These are phyloP conservation scores for Tichodroma muraria DNA, from an alignment of 2,113 vertebrate genomes.

Conservation along the genomic window DNA sequence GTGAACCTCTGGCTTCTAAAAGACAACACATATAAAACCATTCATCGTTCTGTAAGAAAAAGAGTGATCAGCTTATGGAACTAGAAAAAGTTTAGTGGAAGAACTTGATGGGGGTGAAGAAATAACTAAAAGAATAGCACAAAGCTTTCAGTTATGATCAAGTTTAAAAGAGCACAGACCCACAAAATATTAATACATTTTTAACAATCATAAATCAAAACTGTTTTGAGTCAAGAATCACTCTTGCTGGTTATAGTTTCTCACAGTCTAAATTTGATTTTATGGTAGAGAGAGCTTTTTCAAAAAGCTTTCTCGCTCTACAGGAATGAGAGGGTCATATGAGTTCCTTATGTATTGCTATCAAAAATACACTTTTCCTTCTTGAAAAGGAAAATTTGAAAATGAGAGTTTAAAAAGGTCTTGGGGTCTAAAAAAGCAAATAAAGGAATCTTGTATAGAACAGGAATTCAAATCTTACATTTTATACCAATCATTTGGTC, in stretches of 20 bases:
- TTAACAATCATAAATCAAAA: not conserved
- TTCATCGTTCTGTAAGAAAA: not conserved
- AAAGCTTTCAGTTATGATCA: not conserved
- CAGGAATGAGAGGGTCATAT: not conserved
- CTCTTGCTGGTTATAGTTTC: not conserved
- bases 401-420: not conserved
- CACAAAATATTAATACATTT: not conserved
- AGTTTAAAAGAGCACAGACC: not conserved
- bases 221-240: not conserved
- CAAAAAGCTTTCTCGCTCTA: not conserved
- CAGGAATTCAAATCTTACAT: not conserved
- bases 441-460: not conserved
- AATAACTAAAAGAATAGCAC: not conserved
- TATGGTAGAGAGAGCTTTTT: not conserved
- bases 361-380: not conserved
- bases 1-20: not conserved
- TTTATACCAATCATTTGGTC: not conserved
- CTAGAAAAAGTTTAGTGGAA: not conserved
- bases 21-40: not conserved
- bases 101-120: not conserved
- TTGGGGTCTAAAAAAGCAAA: not conserved
- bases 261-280: not conserved
- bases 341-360: not conserved
- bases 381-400: not conserved
- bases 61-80: not conserved